Evolutionary conservation across 2,888 invertebrate species (phyloP), one percentile per base, ranked within the genome.

Genomic region (Zonitis immaculata): DNA sequence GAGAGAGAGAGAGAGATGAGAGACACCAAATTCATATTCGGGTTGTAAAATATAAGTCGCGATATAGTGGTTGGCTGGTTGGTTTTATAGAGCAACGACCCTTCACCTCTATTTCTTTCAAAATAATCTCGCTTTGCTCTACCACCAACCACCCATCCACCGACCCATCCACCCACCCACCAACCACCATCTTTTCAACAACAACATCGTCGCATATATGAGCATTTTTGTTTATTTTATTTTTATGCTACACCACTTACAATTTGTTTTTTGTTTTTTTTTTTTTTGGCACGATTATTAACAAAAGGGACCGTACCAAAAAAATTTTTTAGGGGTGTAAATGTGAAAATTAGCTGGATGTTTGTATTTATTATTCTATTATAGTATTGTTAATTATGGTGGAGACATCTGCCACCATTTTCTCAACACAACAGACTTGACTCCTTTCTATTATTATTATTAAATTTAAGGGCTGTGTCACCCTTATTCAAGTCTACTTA

Each of bases 11-110:
- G n/a, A 25, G 27, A 9, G 26, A 18, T 11, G 18, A 27, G n/a
- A n/a, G n/a, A n/a, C n/a, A n/a, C 47, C 32, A 35, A 47, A 35
- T 47, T 22, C 42, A 42, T 49, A 49, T 49, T 49, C 49, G 44
- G 49, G 12, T 28, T 12, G 44, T 44, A 3, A n/a, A n/a, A n/a
- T n/a, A n/a, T n/a, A n/a, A n/a, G n/a, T n/a, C n/a, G n/a, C n/a
- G n/a, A n/a, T n/a, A n/a, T 27, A 7, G 43, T 44, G 14, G 44
- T 12, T n/a, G 25, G n/a, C n/a, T 27, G 14, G 44, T 44, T 12
- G 44, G 26, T 44, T 44, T 44, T 35, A 18, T 27, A 44, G 44
- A 16, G 26, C 44, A 44, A 44, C 44, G 27, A 44, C 44, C 44
- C 26, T 27, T 27, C 27, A 28, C 26, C 27, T 5, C 18, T 44